These are phyloP conservation scores for Trachymyrmex cornetzi DNA, from an alignment of 1,140 invertebrate species.

Conservation along the genomic window DNA sequence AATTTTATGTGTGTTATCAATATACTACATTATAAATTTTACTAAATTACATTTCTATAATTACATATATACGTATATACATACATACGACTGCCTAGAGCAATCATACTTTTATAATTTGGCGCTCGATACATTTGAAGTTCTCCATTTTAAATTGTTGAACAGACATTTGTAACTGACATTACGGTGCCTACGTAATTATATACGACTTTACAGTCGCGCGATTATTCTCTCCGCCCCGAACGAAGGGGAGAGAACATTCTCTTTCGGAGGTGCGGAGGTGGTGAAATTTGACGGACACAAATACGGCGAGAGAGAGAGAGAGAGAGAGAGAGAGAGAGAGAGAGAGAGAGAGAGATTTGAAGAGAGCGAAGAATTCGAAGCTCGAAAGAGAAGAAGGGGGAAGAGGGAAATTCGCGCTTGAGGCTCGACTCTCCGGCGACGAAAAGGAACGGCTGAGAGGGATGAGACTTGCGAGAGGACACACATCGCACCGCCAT, in stretches of 20 bases:
- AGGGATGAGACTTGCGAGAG: not conserved
- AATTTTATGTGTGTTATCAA: not conserved
- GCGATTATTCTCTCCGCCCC: slow-evolving; percentile 10
- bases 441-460: not conserved
- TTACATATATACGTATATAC: slow-evolving; percentile 9
- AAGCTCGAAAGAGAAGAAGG: slow-evolving; percentile 11
- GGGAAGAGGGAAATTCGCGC: slow-evolving; percentile 45
- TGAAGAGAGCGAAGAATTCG: slow-evolving; percentile 1
- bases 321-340: too few species aligned
- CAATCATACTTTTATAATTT: not conserved
- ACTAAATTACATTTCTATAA: slow-evolving; percentile 29
- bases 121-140: slow-evolving; percentile 53
- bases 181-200: slow-evolving; percentile 53
- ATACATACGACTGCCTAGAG: not conserved
- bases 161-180: slow-evolving; percentile 51
- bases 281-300: slow-evolving; percentile 17
- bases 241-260: not conserved
- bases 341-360: too few species aligned
- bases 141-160: slow-evolving; percentile 24
- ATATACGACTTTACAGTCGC: slow-evolving; percentile 36
- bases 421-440: slow-evolving; percentile 15
- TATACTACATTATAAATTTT: not conserved
- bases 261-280: not conserved
- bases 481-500: slow-evolving; percentile 21
- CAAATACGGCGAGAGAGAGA: not conserved